phyloP scores from a whole-genome alignment of 2,888 invertebrate species.

The Mimumesa dahlbomi region DNA sequence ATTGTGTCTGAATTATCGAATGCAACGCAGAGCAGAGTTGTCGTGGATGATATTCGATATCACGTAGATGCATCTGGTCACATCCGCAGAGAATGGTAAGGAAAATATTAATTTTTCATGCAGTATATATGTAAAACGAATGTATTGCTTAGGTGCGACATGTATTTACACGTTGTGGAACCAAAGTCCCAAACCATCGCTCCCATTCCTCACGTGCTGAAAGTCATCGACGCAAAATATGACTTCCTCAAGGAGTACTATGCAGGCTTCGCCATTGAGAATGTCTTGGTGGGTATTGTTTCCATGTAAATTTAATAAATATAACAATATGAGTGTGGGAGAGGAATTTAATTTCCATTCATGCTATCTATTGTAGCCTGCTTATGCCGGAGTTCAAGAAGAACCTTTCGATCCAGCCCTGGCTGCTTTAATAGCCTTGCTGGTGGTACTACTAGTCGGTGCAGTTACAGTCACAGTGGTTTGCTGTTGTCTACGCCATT shows the following conservation, averaged over 20 bases:
- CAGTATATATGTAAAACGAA: background rate
- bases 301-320: background rate
- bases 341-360: background rate
- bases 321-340: background rate
- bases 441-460: constrained; percentile 92
- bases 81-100: constrained; percentile 86
- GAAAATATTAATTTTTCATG: background rate
- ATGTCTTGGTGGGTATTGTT: constrained; percentile 83
- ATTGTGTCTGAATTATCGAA: constrained; percentile 88
- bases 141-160: constrained; percentile 86
- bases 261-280: constrained; percentile 88
- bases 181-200: constrained; percentile 87
- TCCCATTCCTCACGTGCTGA: constrained; percentile 89
- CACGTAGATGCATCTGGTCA: constrained; percentile 85
- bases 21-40: constrained; percentile 89
- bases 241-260: constrained; percentile 91
- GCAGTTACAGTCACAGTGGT: constrained; percentile 92
- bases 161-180: constrained; percentile 92
- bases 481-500: constrained; percentile 93
- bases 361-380: constrained; percentile 80
- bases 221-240: constrained; percentile 91
- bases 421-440: constrained; percentile 91
- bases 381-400: constrained; percentile 84
- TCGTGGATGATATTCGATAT: constrained; percentile 89
- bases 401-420: constrained; percentile 93